Conservation (phyloP, 2,888 invertebrate genomes). For the Synanthedon tipuliformis region DNA sequence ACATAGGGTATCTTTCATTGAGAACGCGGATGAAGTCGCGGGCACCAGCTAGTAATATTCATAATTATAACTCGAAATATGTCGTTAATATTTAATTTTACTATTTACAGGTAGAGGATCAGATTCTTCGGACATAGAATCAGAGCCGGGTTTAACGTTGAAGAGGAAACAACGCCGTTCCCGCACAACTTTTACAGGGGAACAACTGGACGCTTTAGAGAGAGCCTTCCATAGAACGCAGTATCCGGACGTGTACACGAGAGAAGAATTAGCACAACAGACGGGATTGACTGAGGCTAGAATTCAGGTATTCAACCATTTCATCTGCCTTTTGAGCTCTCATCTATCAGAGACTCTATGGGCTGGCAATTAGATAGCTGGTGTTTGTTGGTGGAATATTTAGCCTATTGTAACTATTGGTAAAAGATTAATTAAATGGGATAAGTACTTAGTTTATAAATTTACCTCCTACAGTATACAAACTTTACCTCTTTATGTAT, state of each 20-base stretch:
- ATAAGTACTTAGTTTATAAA: no score
- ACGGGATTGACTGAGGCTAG: constrained; percentile 94
- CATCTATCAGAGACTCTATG: no score
- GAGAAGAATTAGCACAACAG: constrained; percentile 91
- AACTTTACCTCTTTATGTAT: no score
- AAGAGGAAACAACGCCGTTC: constrained; percentile 92
- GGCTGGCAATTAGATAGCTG: no score
- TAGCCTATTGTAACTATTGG: no score
- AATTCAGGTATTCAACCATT: constrained; percentile 76
- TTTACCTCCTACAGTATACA: no score
- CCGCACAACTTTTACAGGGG: constrained; percentile 93
- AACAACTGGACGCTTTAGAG: constrained; percentile 92
- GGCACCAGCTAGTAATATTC: no score
- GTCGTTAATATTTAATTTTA: not conserved
- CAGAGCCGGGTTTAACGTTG: constrained; percentile 89
- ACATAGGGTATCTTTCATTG: no score
- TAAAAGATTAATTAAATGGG: no score
- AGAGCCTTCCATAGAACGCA: constrained; percentile 93
- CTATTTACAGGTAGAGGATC: constrained; percentile 48
- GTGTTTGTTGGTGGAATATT: no score
- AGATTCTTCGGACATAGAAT: constrained; percentile 82
- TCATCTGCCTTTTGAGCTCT: no score
- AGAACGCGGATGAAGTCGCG: no score
- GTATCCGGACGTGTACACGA: constrained; percentile 94
- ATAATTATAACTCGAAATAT: constrained; percentile 4